Conservation (phyloP, 2,797 vertebrate species). For the Eulemur rubriventer region DNA sequence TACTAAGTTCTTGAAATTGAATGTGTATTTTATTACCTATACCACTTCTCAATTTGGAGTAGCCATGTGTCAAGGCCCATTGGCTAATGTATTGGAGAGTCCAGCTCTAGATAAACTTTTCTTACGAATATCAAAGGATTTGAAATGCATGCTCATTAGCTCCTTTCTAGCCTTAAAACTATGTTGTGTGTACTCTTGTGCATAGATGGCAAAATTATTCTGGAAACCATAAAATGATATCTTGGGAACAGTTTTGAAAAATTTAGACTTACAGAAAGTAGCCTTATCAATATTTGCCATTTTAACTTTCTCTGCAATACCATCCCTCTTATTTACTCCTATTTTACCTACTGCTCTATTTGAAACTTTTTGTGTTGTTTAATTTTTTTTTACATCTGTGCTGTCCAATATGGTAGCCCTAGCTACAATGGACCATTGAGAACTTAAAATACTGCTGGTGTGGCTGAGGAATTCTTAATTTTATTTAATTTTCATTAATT, state of each 20-base stretch:
- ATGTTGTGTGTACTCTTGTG: neutral
- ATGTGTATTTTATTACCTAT: neutral
- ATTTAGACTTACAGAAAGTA: neutral
- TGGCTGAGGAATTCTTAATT: neutral
- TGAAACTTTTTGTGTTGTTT: neutral
- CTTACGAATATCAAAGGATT: neutral
- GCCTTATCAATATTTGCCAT: neutral
- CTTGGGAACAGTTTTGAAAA: neutral
- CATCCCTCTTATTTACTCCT: neutral
- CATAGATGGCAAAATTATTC: neutral
- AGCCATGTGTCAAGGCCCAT: neutral
- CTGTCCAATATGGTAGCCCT: neutral
- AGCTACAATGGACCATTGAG: accelerated
- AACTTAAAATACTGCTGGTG: neutral
- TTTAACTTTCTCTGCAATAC: neutral
- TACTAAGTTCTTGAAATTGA: neutral
- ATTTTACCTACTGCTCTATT: neutral
- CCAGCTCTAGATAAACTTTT: neutral
- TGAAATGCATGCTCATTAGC: neutral
- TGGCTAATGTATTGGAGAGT: neutral
- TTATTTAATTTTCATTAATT: slow-evolving; percentile 22
- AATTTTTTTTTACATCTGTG: neutral
- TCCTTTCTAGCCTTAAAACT: neutral
- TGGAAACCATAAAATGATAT: neutral
- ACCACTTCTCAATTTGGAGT: neutral